A percentile compares a stretch with the other conserved stretches of the same genome.
These are phyloP conservation scores for Carterocephalus palaemon DNA, from an alignment of 2,888 invertebrate species.

Conservation along the genomic window DNA sequence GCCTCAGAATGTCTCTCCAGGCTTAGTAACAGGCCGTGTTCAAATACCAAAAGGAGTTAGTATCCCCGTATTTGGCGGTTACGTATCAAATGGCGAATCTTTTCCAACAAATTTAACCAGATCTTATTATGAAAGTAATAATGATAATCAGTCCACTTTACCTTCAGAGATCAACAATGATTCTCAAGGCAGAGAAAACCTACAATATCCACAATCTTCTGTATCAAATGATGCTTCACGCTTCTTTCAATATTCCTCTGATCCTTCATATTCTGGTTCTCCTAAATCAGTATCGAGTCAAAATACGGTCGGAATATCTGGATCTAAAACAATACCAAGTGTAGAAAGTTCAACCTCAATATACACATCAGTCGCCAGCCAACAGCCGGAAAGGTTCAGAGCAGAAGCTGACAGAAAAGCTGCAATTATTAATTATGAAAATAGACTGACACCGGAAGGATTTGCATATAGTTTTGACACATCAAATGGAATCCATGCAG, in stretches of 20 bases:
- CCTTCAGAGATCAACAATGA: not conserved
- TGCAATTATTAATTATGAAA: slow-evolving; percentile 52
- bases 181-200: no score
- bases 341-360: not conserved
- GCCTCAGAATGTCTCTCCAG: no score
- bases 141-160: no score
- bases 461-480: slow-evolving; percentile 61
- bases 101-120: no score
- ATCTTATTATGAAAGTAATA: not conserved
- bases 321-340: not conserved
- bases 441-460: slow-evolving; percentile 48
- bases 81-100: no score
- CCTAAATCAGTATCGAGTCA: slow-evolving; percentile 28
- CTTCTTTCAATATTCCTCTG: no score
- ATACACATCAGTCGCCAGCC: not conserved
- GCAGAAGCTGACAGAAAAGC: slow-evolving; percentile 51
- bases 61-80: no score
- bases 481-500: slow-evolving; percentile 62
- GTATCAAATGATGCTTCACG: no score
- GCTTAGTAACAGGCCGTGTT: no score
- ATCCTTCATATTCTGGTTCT: slow-evolving; percentile 12
- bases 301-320: not conserved
- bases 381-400: slow-evolving; percentile 43
- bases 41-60: no score
- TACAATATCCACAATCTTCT: no score